Percentiles rank a stretch among this genome's conserved stretches.
Conservation (phyloP, 1,140 invertebrate genomes). For the Zaprionus capensis region DNA sequence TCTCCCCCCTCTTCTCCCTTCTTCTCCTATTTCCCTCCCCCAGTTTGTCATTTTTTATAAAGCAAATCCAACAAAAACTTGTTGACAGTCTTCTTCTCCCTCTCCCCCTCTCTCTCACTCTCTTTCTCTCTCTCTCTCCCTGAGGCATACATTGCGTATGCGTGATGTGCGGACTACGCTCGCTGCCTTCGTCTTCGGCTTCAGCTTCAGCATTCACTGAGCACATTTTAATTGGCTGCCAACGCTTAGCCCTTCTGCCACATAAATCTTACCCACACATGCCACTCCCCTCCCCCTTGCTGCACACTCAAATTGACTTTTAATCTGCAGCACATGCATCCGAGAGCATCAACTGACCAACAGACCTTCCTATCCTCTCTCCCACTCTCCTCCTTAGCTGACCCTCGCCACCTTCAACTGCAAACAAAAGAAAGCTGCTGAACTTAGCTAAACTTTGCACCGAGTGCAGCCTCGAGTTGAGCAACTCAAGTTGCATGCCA, state of each 20-base stretch:
- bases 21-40: too few relatives aligned
- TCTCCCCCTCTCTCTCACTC: neutral
- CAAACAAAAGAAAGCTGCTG: constrained; percentile 9
- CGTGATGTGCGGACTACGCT: constrained; percentile 60
- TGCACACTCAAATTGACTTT: constrained; percentile 69
- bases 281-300: constrained; percentile 27
- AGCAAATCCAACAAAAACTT: constrained; percentile 4
- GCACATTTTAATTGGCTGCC: constrained; percentile 77
- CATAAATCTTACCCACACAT: constrained; percentile 61
- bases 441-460: constrained; percentile 14
- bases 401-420: neutral
- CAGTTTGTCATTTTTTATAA: neutral
- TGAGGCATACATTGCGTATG: constrained; percentile 69
- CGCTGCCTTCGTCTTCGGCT: constrained; percentile 56
- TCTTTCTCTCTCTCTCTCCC: too few relatives aligned
- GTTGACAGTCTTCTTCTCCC: neutral
- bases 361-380: neutral
- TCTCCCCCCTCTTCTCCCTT: neutral
- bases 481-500: constrained; percentile 7
- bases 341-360: constrained; percentile 57
- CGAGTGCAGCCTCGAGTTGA: neutral
- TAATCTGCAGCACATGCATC: constrained; percentile 75
- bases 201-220: constrained; percentile 57
- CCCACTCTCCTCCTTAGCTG: neutral
- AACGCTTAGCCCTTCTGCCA: constrained; percentile 48